phyloP scores from a whole-genome alignment of 2,113 vertebrate species.

The Leptobrachium leishanense region DNA sequence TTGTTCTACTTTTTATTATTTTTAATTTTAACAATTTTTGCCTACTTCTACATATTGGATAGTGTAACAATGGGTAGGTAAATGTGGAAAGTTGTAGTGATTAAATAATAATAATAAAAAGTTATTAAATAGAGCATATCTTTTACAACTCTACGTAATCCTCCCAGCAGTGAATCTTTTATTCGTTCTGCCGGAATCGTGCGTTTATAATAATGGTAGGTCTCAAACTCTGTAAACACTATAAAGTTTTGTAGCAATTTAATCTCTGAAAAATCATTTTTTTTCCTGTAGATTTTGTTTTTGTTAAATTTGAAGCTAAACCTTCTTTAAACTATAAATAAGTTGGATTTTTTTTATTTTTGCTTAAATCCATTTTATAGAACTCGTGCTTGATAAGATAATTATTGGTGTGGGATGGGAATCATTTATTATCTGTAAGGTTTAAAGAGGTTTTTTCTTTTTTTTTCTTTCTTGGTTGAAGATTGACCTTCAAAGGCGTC shows the following conservation, averaged over 20 bases:
- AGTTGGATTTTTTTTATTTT: constrained; percentile 60
- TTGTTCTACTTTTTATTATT: too few species aligned
- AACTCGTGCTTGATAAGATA: constrained; percentile 77
- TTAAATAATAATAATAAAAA: too few species aligned
- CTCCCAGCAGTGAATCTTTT: not conserved
- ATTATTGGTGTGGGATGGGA: constrained; percentile 65
- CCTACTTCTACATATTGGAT: too few species aligned
- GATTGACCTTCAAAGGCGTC: constrained; percentile 39
- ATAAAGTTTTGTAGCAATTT: constrained; percentile 71
- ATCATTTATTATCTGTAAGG: constrained; percentile 62
- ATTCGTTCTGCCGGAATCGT: not conserved
- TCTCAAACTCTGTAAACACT: constrained; percentile 19
- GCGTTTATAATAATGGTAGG: not conserved
- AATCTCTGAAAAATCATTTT: constrained; percentile 68
- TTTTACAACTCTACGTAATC: not conserved
- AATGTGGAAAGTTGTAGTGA: too few species aligned
- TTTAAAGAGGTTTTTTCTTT: constrained; percentile 63
- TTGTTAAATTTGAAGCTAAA: constrained; percentile 65
- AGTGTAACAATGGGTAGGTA: too few species aligned
- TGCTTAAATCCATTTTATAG: constrained; percentile 75
- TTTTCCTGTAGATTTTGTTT: constrained; percentile 67
- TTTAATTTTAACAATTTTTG: too few species aligned
- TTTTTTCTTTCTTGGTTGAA: constrained; percentile 60
- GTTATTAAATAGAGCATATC: too few species aligned
- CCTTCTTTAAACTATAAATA: constrained; percentile 64